Conservation (phyloP, 1,140 invertebrate genomes). For the Druon quercuslanigerum region DNA sequence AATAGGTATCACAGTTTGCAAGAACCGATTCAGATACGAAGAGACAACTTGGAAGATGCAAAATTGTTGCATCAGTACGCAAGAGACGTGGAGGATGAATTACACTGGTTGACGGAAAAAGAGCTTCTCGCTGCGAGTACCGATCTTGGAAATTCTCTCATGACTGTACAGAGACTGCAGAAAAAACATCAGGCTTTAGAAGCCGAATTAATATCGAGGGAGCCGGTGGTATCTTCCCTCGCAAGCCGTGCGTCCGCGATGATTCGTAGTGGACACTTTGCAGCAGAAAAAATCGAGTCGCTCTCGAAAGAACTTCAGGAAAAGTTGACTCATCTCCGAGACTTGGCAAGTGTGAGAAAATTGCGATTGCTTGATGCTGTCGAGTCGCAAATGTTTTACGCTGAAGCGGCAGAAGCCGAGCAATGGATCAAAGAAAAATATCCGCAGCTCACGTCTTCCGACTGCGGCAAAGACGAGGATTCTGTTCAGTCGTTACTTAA, state of each 20-base stretch:
- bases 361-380: slow-evolving; percentile 86
- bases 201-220: slow-evolving; percentile 87
- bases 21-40: slow-evolving; percentile 91
- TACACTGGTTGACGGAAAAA: slow-evolving; percentile 90
- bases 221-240: slow-evolving; percentile 86
- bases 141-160: slow-evolving; percentile 86
- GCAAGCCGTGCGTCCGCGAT: slow-evolving; percentile 85
- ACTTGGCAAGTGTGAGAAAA: slow-evolving; percentile 83
- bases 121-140: slow-evolving; percentile 88
- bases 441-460: slow-evolving; percentile 84
- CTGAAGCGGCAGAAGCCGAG: slow-evolving; percentile 90
- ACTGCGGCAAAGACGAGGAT: slow-evolving; percentile 92
- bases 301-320: slow-evolving; percentile 80
- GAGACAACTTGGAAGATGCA: slow-evolving; percentile 93
- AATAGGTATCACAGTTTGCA: slow-evolving; percentile 89
- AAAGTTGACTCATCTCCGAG: slow-evolving; percentile 81
- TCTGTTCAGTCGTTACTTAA: slow-evolving; percentile 87
- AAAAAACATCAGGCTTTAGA: slow-evolving; percentile 96
- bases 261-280: slow-evolving; percentile 89
- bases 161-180: slow-evolving; percentile 95
- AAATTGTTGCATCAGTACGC: slow-evolving; percentile 89
- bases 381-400: slow-evolving; percentile 91
- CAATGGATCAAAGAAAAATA: slow-evolving; percentile 90
- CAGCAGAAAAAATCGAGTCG: slow-evolving; percentile 82
- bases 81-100: slow-evolving; percentile 90